phyloP scores from a whole-genome alignment of 2,113 vertebrate genomes.

The Oncorhynchus gorbuscha region DNA sequence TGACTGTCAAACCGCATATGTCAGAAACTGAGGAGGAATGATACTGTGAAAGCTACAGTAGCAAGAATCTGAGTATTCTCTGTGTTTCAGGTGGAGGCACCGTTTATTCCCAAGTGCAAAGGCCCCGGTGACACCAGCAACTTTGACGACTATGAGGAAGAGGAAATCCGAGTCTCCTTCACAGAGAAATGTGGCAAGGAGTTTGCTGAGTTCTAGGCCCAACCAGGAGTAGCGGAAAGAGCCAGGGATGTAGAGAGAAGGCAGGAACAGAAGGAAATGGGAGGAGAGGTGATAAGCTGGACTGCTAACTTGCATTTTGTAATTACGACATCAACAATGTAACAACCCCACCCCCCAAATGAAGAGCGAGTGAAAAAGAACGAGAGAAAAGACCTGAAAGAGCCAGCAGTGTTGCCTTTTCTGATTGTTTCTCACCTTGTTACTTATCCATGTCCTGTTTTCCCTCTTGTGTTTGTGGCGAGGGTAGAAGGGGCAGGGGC shows the following conservation, averaged over 20 bases:
- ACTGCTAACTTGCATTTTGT: conserved; percentile 72
- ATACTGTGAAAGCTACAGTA: too few species aligned
- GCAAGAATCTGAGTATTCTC: neutral
- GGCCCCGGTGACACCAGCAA: conserved; percentile 93
- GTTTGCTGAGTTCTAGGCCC: conserved; percentile 89
- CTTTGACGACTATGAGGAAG: conserved; percentile 94
- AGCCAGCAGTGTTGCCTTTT: conserved; percentile 81
- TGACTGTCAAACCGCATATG: neutral
- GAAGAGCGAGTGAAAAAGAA: conserved; percentile 49
- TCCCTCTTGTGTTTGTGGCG: conserved; percentile 63
- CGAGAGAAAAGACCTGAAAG: conserved; percentile 64
- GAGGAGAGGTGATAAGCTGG: conserved; percentile 51
- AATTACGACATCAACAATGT: conserved; percentile 65
- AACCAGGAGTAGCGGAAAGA: conserved; percentile 54
- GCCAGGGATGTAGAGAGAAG: conserved; percentile 51
- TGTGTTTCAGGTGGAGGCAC: conserved; percentile 83
- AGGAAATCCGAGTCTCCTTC: conserved; percentile 90
- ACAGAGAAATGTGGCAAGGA: conserved; percentile 92
- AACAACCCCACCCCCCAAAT: conserved; percentile 44
- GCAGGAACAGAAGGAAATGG: conserved; percentile 25
- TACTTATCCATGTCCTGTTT: conserved; percentile 67
- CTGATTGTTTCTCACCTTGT: conserved; percentile 71
- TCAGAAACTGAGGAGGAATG: too few species aligned
- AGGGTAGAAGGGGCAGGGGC: conserved; percentile 57
- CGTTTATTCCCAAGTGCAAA: conserved; percentile 95